Percentiles rank a stretch among this genome's conserved stretches.
Conservation (phyloP, 2,113 vertebrate species). For the Edolisoma coerulescens region DNA sequence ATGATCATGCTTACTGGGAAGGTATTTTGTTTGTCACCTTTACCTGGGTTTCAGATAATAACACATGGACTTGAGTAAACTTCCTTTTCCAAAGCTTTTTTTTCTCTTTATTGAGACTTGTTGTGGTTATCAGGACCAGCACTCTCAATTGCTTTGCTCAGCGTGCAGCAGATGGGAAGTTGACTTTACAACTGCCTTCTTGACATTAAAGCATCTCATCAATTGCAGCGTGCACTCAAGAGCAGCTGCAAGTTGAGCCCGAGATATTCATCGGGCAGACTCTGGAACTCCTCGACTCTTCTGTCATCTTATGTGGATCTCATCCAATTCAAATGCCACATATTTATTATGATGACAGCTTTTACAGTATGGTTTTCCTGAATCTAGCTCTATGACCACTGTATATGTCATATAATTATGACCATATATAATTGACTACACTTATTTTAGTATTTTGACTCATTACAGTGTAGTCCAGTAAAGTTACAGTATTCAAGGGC, state of each 20-base stretch:
- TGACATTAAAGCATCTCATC: not conserved
- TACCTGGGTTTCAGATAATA: not conserved
- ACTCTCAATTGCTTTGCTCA: not conserved
- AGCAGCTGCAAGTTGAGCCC: not conserved
- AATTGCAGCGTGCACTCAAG: rapidly evolving
- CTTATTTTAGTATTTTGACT: not conserved
- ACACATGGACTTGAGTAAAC: not conserved
- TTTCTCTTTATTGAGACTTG: not conserved
- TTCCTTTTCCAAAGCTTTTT: not conserved
- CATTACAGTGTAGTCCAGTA: not conserved
- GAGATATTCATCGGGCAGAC: not conserved
- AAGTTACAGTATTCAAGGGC: not conserved
- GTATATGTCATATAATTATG: not conserved
- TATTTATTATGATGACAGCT: not conserved
- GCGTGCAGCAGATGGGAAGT: rapidly evolving
- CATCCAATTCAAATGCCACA: not conserved
- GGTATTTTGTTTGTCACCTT: not conserved
- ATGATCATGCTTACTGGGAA: not conserved
- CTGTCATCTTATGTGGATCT: not conserved
- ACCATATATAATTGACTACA: too few species aligned
- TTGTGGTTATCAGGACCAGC: not conserved
- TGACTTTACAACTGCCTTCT: not conserved
- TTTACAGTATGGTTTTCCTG: not conserved
- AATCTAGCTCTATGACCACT: not conserved
- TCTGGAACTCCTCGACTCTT: not conserved